A percentile compares a stretch with the other conserved stretches of the same genome.
Evolutionary conservation across 2,888 invertebrate species (phyloP).

Genomic region (Lamproptera curius): DNA sequence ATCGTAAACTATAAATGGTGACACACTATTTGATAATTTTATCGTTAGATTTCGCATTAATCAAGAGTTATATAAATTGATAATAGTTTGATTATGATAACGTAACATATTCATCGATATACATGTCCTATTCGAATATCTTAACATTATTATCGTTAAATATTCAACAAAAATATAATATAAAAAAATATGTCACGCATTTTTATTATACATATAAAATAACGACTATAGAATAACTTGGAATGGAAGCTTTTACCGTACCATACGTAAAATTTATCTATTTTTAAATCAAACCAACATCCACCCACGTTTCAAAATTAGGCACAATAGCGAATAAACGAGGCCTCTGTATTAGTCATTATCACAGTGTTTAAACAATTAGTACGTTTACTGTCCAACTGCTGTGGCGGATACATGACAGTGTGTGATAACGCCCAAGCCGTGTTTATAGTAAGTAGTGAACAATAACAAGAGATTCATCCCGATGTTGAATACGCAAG

Average conservation of each 20-base stretch:
- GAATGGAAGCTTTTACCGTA: too few species aligned
- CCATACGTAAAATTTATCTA: too few species aligned
- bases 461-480: too few species aligned
- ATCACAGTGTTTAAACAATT: constrained; percentile 18
- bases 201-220: neutral
- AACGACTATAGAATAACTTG: neutral
- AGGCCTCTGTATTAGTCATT: constrained; percentile 16
- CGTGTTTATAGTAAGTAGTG: too few species aligned
- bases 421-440: constrained; percentile 9
- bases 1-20: neutral
- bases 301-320: neutral
- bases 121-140: neutral
- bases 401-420: constrained; percentile 17
- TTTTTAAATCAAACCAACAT: too few species aligned
- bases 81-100: neutral
- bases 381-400: constrained; percentile 16
- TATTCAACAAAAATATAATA: too few species aligned
- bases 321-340: neutral
- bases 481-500: too few species aligned
- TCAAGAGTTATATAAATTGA: neutral
- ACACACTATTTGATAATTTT: neutral
- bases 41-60: neutral
- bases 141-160: neutral
- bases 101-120: neutral
- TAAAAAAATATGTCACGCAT: neutral